Percentiles rank a stretch among this genome's conserved stretches.
Evolutionary conservation across 2,113 vertebrate species (phyloP).

Genomic region (Cebidichthys violaceus): DNA sequence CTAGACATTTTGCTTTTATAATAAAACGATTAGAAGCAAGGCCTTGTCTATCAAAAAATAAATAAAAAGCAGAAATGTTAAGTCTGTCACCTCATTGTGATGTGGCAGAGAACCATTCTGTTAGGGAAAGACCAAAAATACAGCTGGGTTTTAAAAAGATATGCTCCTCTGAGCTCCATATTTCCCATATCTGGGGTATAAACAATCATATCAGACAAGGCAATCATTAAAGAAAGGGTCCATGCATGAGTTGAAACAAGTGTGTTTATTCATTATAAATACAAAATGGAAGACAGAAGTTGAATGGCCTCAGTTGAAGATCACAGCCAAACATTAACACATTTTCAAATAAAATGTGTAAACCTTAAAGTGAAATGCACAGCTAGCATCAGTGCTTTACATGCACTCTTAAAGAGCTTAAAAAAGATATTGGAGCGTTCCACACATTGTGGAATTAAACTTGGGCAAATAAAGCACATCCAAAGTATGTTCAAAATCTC

Average conservation of each 20-base stretch:
- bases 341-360: slow-evolving; percentile 15
- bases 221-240: slow-evolving; percentile 36
- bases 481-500: neutral
- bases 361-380: neutral
- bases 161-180: slow-evolving; percentile 62
- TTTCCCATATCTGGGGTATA: slow-evolving; percentile 65
- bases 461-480: neutral
- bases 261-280: slow-evolving; percentile 46
- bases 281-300: slow-evolving; percentile 14
- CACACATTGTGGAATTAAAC: neutral
- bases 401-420: neutral
- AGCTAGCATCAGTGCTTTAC: neutral
- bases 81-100: slow-evolving; percentile 38
- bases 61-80: slow-evolving; percentile 34
- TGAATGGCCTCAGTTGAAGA: slow-evolving; percentile 14
- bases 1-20: slow-evolving; percentile 41
- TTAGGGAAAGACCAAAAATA: slow-evolving; percentile 48
- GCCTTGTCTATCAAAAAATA: slow-evolving; percentile 45
- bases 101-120: slow-evolving; percentile 45
- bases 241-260: slow-evolving; percentile 31
- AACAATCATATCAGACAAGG: slow-evolving; percentile 41
- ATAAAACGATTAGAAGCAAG: slow-evolving; percentile 52
- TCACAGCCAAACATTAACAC: neutral
- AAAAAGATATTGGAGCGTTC: neutral
- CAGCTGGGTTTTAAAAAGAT: slow-evolving; percentile 57